Base-by-base conservation (phyloP, 2,797 vertebrate genomes). In the Tadarida brasiliensis region DNA sequence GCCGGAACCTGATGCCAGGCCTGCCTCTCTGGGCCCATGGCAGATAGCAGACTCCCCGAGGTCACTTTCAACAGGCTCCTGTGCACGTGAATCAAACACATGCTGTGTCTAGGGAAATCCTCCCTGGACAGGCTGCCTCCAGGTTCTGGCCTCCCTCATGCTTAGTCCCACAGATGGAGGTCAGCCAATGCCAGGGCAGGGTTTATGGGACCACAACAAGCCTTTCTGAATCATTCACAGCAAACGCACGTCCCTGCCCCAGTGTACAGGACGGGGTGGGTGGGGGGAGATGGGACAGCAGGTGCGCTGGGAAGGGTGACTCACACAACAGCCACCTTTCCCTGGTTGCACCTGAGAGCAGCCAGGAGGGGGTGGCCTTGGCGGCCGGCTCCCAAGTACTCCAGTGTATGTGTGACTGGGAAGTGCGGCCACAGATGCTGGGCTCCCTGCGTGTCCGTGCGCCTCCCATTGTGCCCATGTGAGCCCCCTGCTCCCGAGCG, bases 391-490 rank as follows among this genome's bases (percentile, higher is more conserved):
- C 39, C 33, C 33, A 4, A 54, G 19, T 5, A 17, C 68, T 76
- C 81, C 74, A 51, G 94, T 39, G 65, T n/a, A 26, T 2, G 15
- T 22, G 3, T 22, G 15, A 0, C 15, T 3, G n/a, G 67, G 59
- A 35, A 65, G 51, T 24, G 63, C 2, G 4, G 2, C 15, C 47
- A 0, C 7, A 15, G 11, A 1, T 0, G 28, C 24, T 1, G 26
- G 0, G 14, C 56, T 63, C n/a, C 16, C n/a, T 2, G 1, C 5
- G 0, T 14, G 10, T 19, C 71, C 57, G 67, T 56, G 24, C 17
- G 15, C 47, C 3, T 12, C 8, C 19, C 14, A 33, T 3, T 0
- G 0, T 26, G 15, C 35, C 35, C 4, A 39, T 49, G 71, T 5
- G 7, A 49, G 57, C 26, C 17, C 7, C 0, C 10, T 15, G 47